A percentile compares a stretch with the other conserved stretches of the same genome.
phyloP scores from a whole-genome alignment of 2,113 vertebrate genomes.

The Capreolus pygargus region DNA sequence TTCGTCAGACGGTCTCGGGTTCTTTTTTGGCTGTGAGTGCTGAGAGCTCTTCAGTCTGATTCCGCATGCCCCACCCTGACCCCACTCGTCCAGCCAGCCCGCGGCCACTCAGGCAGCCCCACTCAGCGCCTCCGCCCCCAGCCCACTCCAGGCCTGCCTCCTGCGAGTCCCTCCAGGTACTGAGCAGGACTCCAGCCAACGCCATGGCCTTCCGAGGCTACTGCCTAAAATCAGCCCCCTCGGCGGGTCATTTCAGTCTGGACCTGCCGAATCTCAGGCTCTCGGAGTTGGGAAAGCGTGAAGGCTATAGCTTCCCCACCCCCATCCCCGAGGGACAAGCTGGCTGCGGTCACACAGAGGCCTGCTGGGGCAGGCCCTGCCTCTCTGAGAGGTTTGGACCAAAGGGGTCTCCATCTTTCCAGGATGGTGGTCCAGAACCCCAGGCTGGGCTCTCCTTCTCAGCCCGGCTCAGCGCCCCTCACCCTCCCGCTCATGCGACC shows the following conservation, averaged over 20 bases:
- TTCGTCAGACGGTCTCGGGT: rapidly evolving
- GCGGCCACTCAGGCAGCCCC: too few relatives aligned
- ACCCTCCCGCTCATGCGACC: rapidly evolving
- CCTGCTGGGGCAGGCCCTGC: background rate
- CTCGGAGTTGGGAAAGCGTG: background rate
- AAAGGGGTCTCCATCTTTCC: background rate
- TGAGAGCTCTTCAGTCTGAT: rapidly evolving
- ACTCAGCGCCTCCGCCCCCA: rapidly evolving
- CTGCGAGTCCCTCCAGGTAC: background rate
- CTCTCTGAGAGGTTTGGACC: background rate
- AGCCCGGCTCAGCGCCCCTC: background rate
- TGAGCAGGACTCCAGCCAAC: rapidly evolving
- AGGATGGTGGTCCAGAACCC: background rate
- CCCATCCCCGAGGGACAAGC: background rate
- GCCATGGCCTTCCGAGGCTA: background rate
- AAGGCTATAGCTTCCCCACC: too few relatives aligned
- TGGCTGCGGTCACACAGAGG: background rate
- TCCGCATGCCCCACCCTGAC: background rate
- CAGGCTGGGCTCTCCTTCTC: background rate
- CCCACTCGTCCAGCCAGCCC: background rate
- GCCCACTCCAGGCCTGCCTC: background rate
- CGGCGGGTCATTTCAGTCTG: rapidly evolving
- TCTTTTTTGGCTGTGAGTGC: background rate
- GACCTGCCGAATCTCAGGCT: background rate
- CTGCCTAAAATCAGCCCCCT: rapidly evolving